Evolutionary conservation across 2,888 invertebrate species (phyloP).

Genomic region (Teinopalpus imperialis): DNA sequence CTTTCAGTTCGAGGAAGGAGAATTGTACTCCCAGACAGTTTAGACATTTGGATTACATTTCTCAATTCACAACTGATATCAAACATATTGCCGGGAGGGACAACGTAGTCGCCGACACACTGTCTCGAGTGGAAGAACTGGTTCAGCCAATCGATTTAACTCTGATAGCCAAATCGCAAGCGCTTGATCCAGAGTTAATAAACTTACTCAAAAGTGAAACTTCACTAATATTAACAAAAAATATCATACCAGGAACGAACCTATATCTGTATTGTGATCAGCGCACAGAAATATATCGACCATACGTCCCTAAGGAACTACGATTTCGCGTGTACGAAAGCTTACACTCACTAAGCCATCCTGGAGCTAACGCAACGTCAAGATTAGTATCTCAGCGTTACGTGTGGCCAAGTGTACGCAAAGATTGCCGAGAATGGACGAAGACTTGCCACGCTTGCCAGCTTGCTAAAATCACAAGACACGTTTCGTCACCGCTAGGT

Average conservation of each 20-base stretch:
- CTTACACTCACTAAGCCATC: slow-evolving; percentile 31
- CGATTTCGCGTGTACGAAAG: slow-evolving; percentile 26
- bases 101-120: slow-evolving; percentile 41
- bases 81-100: slow-evolving; percentile 38
- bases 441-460: slow-evolving; percentile 25
- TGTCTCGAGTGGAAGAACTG: slow-evolving; percentile 33
- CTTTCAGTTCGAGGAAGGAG: too few species aligned
- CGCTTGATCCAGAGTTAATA: slow-evolving; percentile 29
- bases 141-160: slow-evolving; percentile 27
- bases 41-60: slow-evolving; percentile 41
- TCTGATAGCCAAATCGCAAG: slow-evolving; percentile 28
- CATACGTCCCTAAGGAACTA: slow-evolving; percentile 24
- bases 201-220: slow-evolving; percentile 8
- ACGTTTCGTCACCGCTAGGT: slow-evolving; percentile 25
- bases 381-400: slow-evolving; percentile 24
- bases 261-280: neutral
- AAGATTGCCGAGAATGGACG: slow-evolving; percentile 28
- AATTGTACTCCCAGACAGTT: slow-evolving; percentile 41
- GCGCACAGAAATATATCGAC: slow-evolving; percentile 19
- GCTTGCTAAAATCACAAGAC: slow-evolving; percentile 22
- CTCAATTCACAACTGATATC: slow-evolving; percentile 46
- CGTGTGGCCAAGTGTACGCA: slow-evolving; percentile 29
- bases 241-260: neutral
- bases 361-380: slow-evolving; percentile 21
- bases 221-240: neutral